phyloP scores from a whole-genome alignment of 2,113 vertebrate genomes.

The Gobius niger region DNA sequence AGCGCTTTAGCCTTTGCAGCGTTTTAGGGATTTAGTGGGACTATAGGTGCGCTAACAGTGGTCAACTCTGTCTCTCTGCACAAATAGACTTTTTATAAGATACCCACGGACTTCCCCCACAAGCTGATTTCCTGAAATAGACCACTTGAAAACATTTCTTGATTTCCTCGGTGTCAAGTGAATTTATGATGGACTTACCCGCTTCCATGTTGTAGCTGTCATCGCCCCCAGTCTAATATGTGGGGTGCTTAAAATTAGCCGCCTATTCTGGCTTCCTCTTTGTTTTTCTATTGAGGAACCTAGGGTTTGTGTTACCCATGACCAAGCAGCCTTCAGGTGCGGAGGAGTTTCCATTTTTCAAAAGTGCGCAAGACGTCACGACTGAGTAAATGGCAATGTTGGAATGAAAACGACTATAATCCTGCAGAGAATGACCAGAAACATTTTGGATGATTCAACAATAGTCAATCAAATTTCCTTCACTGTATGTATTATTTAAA shows the following conservation, averaged over 20 bases:
- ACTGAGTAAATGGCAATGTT: neutral
- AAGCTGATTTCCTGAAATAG: slow-evolving; percentile 40
- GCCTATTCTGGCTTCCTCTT: neutral
- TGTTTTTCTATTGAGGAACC: slow-evolving; percentile 2
- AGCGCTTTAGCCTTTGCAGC: slow-evolving; percentile 6
- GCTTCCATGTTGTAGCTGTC: slow-evolving; percentile 26
- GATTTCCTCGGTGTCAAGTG: slow-evolving; percentile 18
- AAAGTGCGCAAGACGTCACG: neutral
- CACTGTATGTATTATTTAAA: too few relatives aligned
- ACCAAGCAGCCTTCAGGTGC: neutral
- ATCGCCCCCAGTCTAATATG: neutral
- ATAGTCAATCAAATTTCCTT: too few relatives aligned
- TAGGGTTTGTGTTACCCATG: neutral
- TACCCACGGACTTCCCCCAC: slow-evolving; percentile 25
- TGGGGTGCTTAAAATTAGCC: neutral
- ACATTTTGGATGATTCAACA: too few relatives aligned
- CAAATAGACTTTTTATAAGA: slow-evolving; percentile 2
- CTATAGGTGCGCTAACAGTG: neutral
- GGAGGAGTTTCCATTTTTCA: neutral
- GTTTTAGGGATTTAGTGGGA: slow-evolving; percentile 6
- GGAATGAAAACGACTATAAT: neutral
- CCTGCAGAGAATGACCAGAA: too few relatives aligned
- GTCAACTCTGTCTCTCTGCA: slow-evolving; percentile 16
- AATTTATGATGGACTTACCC: slow-evolving; percentile 8
- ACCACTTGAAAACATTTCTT: slow-evolving; percentile 37